These are phyloP conservation scores for Empis livida DNA, from an alignment of 2,888 invertebrate species.

Conservation along the genomic window DNA sequence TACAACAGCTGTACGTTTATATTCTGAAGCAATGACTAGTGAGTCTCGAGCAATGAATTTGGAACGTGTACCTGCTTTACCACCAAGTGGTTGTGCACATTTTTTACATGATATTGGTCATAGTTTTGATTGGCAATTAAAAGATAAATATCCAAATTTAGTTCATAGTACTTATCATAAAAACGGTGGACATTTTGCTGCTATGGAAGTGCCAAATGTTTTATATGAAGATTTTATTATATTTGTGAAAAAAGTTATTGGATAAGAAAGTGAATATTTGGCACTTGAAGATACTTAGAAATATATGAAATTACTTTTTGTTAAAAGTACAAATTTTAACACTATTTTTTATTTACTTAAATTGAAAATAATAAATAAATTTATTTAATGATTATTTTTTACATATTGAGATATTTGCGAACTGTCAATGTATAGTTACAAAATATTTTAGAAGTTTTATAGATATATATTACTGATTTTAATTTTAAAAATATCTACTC, in stretches of 20 bases:
- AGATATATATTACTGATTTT: no score
- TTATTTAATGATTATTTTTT: no score
- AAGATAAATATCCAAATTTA: constrained; percentile 49
- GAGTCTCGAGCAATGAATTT: constrained; percentile 18
- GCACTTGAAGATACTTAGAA: no score
- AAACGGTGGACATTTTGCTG: constrained; percentile 76
- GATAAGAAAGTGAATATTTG: no score
- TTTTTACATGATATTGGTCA: constrained; percentile 57
- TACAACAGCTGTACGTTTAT: constrained; percentile 55
- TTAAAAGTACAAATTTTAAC: no score
- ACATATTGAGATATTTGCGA: no score
- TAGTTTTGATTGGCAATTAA: constrained; percentile 45
- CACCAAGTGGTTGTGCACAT: constrained; percentile 61
- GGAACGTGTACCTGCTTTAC: constrained; percentile 45
- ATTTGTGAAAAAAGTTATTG: constrained; percentile 39
- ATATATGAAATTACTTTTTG: no score
- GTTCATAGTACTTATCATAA: constrained; percentile 51
- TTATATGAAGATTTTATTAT: constrained; percentile 57
- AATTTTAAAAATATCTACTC: no score
- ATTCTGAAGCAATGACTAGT: constrained; percentile 43
- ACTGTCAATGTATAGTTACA: no score
- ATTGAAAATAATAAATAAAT: no score
- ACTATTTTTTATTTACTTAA: no score
- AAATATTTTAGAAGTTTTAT: no score
- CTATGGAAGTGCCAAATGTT: constrained; percentile 60